These are phyloP conservation scores for Sylvietta virens DNA, from an alignment of 2,113 vertebrate genomes.

Conservation along the genomic window DNA sequence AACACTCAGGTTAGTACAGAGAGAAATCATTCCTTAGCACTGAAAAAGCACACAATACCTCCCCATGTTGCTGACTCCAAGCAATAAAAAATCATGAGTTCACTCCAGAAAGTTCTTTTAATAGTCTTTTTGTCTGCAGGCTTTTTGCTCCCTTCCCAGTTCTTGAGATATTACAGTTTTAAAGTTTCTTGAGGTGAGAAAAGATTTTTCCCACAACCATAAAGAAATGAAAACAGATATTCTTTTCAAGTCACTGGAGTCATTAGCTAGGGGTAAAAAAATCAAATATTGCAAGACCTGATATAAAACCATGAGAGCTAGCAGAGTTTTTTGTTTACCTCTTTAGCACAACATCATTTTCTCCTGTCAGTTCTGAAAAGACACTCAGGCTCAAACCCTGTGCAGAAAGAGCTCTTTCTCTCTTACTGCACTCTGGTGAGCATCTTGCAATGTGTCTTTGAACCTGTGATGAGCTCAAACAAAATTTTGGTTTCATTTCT, in stretches of 20 bases:
- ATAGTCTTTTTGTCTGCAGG: conserved; percentile 5
- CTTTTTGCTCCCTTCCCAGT: neutral
- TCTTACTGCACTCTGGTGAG: neutral
- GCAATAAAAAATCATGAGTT: conserved; percentile 19
- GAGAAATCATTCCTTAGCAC: neutral
- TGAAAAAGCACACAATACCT: neutral
- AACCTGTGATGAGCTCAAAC: neutral
- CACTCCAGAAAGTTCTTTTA: neutral
- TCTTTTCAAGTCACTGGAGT: neutral
- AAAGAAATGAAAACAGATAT: conserved; percentile 11
- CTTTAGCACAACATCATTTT: neutral
- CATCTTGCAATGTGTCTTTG: neutral
- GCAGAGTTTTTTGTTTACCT: neutral
- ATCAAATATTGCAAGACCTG: neutral
- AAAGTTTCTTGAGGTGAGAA: neutral
- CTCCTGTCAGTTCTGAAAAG: neutral
- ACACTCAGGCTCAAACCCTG: neutral
- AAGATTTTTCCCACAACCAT: conserved; percentile 13
- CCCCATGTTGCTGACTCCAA: neutral
- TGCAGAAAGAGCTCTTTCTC: neutral
- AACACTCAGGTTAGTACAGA: neutral
- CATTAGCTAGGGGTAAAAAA: neutral
- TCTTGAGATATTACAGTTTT: neutral
- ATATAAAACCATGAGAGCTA: neutral
- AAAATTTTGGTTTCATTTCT: neutral